phyloP scores from a whole-genome alignment of 2,113 vertebrate species.

The Perca schrenkii region DNA sequence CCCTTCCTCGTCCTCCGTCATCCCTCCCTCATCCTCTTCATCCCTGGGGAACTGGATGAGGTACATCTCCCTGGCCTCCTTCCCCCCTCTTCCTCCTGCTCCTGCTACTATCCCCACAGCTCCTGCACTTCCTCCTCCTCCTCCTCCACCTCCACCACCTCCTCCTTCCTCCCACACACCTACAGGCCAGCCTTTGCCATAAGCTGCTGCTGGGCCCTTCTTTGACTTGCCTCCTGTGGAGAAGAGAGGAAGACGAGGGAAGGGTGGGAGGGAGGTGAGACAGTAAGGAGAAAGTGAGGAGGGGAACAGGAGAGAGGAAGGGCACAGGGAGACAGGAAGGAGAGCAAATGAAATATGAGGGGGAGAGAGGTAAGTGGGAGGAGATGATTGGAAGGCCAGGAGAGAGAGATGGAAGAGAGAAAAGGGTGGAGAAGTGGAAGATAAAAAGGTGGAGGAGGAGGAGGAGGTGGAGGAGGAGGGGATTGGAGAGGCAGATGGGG shows the following conservation, averaged over 20 bases:
- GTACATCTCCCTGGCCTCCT: constrained; percentile 84
- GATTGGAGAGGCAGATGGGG: constrained; percentile 23
- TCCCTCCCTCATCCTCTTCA: constrained; percentile 79
- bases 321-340: constrained; percentile 46
- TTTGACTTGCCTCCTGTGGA: constrained; percentile 84
- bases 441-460: constrained; percentile 11
- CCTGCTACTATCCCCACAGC: constrained; percentile 65
- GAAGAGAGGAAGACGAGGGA: constrained; percentile 51
- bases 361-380: constrained; percentile 70
- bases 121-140: constrained; percentile 62
- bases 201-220: constrained; percentile 72
- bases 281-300: constrained; percentile 43
- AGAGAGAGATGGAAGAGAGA: constrained; percentile 56
- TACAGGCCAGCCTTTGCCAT: constrained; percentile 83
- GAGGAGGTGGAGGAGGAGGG: constrained; percentile 5
- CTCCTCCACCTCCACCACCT: constrained; percentile 44
- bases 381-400: constrained; percentile 61
- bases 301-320: constrained; percentile 45
- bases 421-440: constrained; percentile 51
- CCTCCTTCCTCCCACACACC: constrained; percentile 84
- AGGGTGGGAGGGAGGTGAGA: constrained; percentile 49
- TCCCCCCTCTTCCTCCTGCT: constrained; percentile 70
- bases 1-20: constrained; percentile 81
- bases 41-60: constrained; percentile 80
- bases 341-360: constrained; percentile 64